Percentiles rank a stretch among this genome's conserved stretches.
Evolutionary conservation across 2,113 vertebrate species (phyloP).

Genomic region (Calidris pugnax): DNA sequence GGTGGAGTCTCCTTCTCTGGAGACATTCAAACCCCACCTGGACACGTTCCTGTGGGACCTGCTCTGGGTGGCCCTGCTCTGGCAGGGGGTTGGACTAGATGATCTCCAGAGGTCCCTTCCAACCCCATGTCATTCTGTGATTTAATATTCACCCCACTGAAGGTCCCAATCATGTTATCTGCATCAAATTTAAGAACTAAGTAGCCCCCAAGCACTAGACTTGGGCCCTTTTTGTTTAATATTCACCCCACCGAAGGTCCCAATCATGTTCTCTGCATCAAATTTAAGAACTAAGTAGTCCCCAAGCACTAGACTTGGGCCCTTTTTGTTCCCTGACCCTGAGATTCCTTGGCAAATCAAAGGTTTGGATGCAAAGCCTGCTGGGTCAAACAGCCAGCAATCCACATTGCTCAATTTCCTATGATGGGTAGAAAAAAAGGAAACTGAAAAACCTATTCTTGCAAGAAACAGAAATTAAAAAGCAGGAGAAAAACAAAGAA

Average conservation of each 20-base stretch:
- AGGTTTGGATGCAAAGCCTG: neutral
- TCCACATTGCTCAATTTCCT: neutral
- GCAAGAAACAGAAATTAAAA: neutral
- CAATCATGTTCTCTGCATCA: neutral
- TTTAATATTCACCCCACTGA: neutral
- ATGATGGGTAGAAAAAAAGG: neutral
- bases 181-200: neutral
- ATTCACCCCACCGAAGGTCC: neutral
- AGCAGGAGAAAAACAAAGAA: neutral
- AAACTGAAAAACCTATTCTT: neutral
- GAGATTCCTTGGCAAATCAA: neutral
- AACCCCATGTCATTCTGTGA: too few relatives aligned
- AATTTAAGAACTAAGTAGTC: neutral
- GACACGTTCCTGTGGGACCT: too few relatives aligned
- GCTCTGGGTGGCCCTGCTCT: too few relatives aligned
- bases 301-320: neutral
- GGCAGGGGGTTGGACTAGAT: too few relatives aligned
- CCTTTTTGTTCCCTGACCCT: neutral
- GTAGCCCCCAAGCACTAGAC: neutral
- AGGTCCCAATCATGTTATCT: neutral
- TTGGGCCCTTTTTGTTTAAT: neutral
- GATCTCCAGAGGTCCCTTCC: too few relatives aligned
- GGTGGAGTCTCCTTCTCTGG: too few relatives aligned
- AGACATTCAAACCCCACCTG: too few relatives aligned
- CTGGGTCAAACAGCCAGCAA: neutral